Base-by-base conservation (phyloP, 30 jellyfish, hydroid and myxozoan genomes). In the Cassiopea xamachana region DNA sequence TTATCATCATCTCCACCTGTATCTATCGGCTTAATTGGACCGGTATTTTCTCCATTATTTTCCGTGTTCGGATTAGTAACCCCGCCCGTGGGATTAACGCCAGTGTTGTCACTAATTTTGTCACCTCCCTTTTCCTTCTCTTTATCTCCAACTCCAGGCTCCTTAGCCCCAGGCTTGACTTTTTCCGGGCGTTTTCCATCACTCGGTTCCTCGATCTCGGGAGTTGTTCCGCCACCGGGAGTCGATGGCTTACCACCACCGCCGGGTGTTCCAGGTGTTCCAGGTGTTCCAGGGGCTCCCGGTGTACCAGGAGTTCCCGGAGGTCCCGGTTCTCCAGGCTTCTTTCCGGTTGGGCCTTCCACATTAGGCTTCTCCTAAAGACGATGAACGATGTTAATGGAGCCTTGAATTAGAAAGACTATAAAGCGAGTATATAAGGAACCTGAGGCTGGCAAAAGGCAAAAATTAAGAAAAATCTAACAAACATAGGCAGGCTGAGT, bases 101-200 rank as follows among this genome's bases (percentile, higher is more conserved):
- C 96, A 45, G 76, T 79, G 64, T 89, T 89, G n/a, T 48, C 60
- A 68, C 84, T 7, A 3, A 89, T 80, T 48, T 80, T 89, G 60
- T 89, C 96, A 14, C 96, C 96, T 18, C 96, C 96, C 50, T 83
- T 89, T 46, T 89, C 85, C 27, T 83, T 81, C 69, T 89, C 91
- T 18, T 82, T 81, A 48, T 88, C 95, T 8, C 95, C 95, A 12
- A 80, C 17, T 59, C 95, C 95, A 7, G 90, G 95, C 73, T 88
- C 87, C n/a, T 87, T 87, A 39, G 46, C 64, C 5, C 85, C 85
- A 15, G 95, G 90, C 62, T 79, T 71, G 27, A 84, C 85, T 68
- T 84, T 84, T 27, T 70, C 83, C 48, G 92, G 92, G 14, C 77
- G 80, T 58, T 82, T 82, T 7, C 80, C 80, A 64, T 55, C 80